Base-by-base conservation (phyloP, 2,888 invertebrate species). In the Dioctria linearis region DNA sequence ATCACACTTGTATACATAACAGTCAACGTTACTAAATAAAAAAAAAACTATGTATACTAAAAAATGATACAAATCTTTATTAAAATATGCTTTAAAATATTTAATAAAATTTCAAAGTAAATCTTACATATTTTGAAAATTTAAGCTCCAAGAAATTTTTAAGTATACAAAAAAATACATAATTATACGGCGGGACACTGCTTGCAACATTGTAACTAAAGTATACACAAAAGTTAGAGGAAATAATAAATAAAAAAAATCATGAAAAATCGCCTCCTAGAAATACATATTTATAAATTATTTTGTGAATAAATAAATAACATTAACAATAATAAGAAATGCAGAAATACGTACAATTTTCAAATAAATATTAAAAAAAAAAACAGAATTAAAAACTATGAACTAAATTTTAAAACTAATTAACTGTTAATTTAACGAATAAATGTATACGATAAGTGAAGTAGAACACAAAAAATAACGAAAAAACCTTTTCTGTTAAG, bases 381-480 rank as follows among this genome's bases (percentile, higher is more conserved):
- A 40, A 71, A 11, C 54, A 43, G 51, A 73, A 57, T 54, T 59
- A 59, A 75, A 63, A 51, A n/a, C 78, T 65, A 66, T 46, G 49
- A 43, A 66, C 11, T 43, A 11, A 40, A 43, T 40, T n/a, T 9
- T 43, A 63, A 65, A 78, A 40, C 11, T 40, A 78, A 65, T 49
- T 40, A 66, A 57, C 37, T 66, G 13, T 78, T 66, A 66, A 66
- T 57, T 40, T 78, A 78, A 66, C 66, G 25, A 78, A 78, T 66
- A 78, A 66, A 66, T 78, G 78, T 78, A 78, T 78, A 78, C 78
- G 78, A 78, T 65, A 78, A 66, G 65, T 66, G 51, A 65, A 54
- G 66, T 66, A 66, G 54, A 43, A 66, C 65, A 65, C 65, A 61
- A 49, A 25, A 65, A 63, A 13, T 75, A 59, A 59, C 40, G 59